Percentiles rank a stretch among this genome's conserved stretches.
phyloP scores from a whole-genome alignment of 2,797 vertebrate genomes.

The Novumbra hubbsi region DNA sequence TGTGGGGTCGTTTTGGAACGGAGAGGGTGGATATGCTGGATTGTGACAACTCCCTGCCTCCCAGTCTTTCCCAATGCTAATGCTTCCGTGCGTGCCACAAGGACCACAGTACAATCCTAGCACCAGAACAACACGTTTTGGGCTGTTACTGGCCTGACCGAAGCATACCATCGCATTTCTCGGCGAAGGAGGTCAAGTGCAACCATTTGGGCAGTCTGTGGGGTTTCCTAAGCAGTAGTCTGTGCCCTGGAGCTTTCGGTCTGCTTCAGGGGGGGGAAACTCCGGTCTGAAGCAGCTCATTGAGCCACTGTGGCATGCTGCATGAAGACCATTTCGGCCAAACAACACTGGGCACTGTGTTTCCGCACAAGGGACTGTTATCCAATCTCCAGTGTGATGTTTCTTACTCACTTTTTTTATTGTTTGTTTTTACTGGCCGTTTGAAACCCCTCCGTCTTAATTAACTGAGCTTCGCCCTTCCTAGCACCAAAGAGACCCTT shows the following conservation, averaged over 20 bases:
- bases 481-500: not conserved
- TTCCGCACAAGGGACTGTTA: not conserved
- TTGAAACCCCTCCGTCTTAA: slow-evolving; percentile 1
- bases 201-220: not conserved
- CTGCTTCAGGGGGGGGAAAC: not conserved
- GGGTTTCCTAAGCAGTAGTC: not conserved
- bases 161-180: not conserved
- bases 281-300: not conserved
- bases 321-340: not conserved
- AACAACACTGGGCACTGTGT: not conserved
- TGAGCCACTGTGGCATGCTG: not conserved
- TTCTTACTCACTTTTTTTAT: not conserved
- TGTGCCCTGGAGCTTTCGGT: not conserved
- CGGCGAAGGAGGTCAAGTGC: not conserved
- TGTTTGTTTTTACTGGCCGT: not conserved
- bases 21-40: not conserved
- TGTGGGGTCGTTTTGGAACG: not conserved
- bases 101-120: not conserved
- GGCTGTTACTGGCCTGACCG: not conserved
- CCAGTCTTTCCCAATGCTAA: not conserved
- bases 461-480: not conserved
- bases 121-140: not conserved
- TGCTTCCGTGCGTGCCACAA: not conserved
- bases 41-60: not conserved
- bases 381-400: not conserved